Percentiles rank a stretch among this genome's conserved stretches.
These are phyloP conservation scores for Hexactinellida sp. DNA, from an alignment of 37 sponge, comb jelly and placozoan species.

Conservation along the genomic window DNA sequence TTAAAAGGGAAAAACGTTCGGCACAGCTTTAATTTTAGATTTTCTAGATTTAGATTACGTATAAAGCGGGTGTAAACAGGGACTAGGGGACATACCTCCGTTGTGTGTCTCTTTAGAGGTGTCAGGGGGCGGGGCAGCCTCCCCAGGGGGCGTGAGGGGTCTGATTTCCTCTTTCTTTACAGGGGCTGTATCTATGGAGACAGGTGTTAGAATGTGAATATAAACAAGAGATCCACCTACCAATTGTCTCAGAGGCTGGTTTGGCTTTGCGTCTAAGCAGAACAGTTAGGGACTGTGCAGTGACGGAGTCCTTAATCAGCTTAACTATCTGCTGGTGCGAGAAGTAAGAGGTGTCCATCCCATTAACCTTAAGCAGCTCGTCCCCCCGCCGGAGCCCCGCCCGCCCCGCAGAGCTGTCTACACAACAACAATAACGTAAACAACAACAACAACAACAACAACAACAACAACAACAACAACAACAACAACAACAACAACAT, in stretches of 20 bases:
- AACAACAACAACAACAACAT: no score
- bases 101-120: no score
- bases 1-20: no score
- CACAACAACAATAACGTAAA: no score
- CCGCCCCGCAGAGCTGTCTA: background rate
- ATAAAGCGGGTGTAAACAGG: no score
- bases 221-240: no score
- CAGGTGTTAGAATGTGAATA: no score
- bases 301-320: background rate
- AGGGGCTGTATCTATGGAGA: background rate
- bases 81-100: no score
- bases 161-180: background rate
- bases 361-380: background rate
- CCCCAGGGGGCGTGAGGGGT: background rate
- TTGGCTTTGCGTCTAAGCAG: background rate
- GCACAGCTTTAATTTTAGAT: no score
- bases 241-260: background rate
- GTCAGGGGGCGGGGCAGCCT: background rate
- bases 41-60: background rate
- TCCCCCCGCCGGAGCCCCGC: background rate
- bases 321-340: slow-evolving; percentile 1
- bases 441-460: no score
- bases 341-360: background rate
- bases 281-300: background rate
- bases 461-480: no score